Evolutionary conservation across 2,113 vertebrate species (phyloP), one percentile per base, ranked within the genome.

Genomic region (Mugil cephalus): DNA sequence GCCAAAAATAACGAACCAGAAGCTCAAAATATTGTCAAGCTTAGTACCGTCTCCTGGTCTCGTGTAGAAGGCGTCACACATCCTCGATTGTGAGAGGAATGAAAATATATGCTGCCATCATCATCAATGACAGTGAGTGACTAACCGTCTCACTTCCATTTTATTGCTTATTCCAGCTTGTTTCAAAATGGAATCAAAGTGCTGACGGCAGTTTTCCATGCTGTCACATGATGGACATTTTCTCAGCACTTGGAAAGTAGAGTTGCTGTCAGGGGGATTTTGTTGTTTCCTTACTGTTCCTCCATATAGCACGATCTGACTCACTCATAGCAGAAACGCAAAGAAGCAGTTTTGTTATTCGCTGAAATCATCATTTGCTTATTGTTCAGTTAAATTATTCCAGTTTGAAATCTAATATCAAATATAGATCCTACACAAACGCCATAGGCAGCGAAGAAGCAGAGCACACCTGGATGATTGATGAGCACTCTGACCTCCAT

Each of bases 191-290:
- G 69, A 79, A 45, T 19, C 40, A 52, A 47, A 66, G 69, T 78
- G 84, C 82, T 86, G 87, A 88, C 67, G 43, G 54, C 52, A 65
- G 34, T 17, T 74, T 80, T 86, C 82, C 77, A 39, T 19, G 1
- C 51, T 46, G 35, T 82, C 82, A 78, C 73, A 87, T 74, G 85
- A 80, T 18, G 34, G 63, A 52, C 62, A 46, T 18, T 59, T 53
- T 50, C 56, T 70, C 38, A 36, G 18, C 7, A 6, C 35, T 18
- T 2, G 74, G 82, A 64, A 74, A 79, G 62, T 30, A 19, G 18
- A 40, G 10, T 19, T n/a, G 19, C 48, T 48, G 18, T 9, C 15
- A 50, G 14, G n/a, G 69, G 36, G 60, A 40, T 48, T 18, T 35
- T 17, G 38, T 40, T 7, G 24, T 30, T 30, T 30, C 24, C 24